Evolutionary conservation across 1,140 invertebrate genomes (phyloP).

Genomic region (Sitophilus oryzae): DNA sequence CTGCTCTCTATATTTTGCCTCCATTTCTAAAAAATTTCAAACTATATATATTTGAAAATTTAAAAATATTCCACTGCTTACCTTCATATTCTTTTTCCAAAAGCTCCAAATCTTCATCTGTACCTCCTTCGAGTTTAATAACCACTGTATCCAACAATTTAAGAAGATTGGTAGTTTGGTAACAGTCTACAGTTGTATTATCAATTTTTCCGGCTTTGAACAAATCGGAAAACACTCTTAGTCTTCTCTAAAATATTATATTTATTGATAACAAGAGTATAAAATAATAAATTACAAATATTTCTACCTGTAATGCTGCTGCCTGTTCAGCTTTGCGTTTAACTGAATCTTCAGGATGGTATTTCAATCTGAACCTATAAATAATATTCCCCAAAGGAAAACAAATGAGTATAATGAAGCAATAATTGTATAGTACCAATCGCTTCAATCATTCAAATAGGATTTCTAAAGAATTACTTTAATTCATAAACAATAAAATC

Average conservation of each 20-base stretch:
- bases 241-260: slow-evolving; percentile 61
- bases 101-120: slow-evolving; percentile 85
- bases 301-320: slow-evolving; percentile 68
- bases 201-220: slow-evolving; percentile 68
- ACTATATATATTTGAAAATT: neutral
- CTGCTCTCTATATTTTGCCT: slow-evolving; percentile 44
- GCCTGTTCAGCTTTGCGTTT: slow-evolving; percentile 86
- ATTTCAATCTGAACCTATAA: slow-evolving; percentile 96
- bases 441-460: no score
- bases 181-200: slow-evolving; percentile 76
- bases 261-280: neutral
- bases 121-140: slow-evolving; percentile 94
- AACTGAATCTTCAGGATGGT: slow-evolving; percentile 93
- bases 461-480: no score
- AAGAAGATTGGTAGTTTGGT: slow-evolving; percentile 80
- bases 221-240: slow-evolving; percentile 86
- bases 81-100: slow-evolving; percentile 56
- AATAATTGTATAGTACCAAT: no score
- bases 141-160: slow-evolving; percentile 92
- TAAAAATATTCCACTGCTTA: slow-evolving; percentile 17
- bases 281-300: slow-evolving; percentile 4
- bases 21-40: slow-evolving; percentile 37
- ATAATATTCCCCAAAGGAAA: slow-evolving; percentile 12
- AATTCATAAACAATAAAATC: no score
- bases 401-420: no score